Evolutionary conservation across 2,888 invertebrate genomes (phyloP).

Genomic region (Heliconius cydno): DNA sequence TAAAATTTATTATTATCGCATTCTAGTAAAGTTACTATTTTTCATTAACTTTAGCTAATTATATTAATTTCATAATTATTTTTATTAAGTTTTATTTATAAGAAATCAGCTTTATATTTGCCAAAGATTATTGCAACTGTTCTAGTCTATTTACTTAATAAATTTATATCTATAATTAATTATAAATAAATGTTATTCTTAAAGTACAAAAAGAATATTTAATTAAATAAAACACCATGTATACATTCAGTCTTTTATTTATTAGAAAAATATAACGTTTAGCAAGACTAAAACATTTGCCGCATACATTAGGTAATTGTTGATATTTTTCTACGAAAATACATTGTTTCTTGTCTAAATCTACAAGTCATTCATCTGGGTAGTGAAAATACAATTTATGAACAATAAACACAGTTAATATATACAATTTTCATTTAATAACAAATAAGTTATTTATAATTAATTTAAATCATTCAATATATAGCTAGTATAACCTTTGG

Average conservation of each 20-base stretch:
- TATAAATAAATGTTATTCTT: conserved; percentile 14
- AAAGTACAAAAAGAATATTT: conserved; percentile 18
- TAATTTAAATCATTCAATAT: background rate
- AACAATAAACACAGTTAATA: background rate
- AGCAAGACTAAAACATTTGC: conserved; percentile 27
- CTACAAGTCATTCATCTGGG: background rate
- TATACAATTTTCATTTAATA: background rate
- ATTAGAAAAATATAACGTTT: conserved; percentile 49
- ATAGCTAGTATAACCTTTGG: conserved; percentile 1
- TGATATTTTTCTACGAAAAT: conserved; percentile 19
- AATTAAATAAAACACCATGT: conserved; percentile 38
- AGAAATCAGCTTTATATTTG: conserved; percentile 14
- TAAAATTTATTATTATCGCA: background rate
- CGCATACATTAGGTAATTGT: conserved; percentile 20
- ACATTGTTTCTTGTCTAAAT: conserved; percentile 2
- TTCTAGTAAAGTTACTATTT: background rate
- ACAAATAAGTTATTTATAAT: background rate
- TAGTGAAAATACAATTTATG: background rate
- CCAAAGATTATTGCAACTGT: conserved; percentile 39
- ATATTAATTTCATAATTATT: background rate
- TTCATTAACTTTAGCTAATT: background rate
- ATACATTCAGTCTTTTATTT: conserved; percentile 52
- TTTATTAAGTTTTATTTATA: conserved; percentile 4
- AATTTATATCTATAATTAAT: background rate
- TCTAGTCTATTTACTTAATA: conserved; percentile 37